phyloP scores from a whole-genome alignment of 92 coral and sea anemone genomes.

The Montipora capitata region DNA sequence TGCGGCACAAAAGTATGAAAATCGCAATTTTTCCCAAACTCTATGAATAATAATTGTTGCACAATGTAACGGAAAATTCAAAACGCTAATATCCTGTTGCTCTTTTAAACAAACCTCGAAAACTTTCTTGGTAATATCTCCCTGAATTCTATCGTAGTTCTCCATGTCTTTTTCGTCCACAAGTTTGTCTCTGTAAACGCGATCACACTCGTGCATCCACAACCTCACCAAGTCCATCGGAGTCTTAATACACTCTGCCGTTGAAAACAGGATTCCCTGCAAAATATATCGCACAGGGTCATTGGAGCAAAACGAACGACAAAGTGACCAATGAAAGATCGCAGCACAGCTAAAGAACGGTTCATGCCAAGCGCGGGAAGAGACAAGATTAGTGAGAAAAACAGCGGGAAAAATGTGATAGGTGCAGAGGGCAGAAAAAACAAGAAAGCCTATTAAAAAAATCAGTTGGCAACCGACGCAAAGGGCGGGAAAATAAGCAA shows the following conservation, averaged over 20 bases:
- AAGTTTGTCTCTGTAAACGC: conserved; percentile 97
- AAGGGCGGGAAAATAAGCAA: background rate
- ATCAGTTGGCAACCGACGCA: background rate
- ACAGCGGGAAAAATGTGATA: background rate
- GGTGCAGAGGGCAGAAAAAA: background rate
- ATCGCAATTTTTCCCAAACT: too few species aligned
- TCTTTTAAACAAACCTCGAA: conserved; percentile 84
- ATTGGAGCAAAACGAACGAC: background rate
- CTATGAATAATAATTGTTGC: too few species aligned
- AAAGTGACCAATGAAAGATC: background rate
- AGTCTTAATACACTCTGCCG: conserved; percentile 90
- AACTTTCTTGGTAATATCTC: conserved; percentile 90
- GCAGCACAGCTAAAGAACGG: background rate
- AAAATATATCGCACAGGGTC: background rate
- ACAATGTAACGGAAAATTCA: too few species aligned
- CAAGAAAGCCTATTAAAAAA: too few species aligned
- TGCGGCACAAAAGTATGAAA: too few species aligned
- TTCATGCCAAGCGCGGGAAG: background rate
- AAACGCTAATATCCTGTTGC: too few species aligned
- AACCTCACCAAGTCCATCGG: conserved; percentile 97
- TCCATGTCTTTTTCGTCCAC: conserved; percentile 96
- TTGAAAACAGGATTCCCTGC: conserved; percentile 93
- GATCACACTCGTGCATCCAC: conserved; percentile 99
- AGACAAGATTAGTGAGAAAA: background rate
- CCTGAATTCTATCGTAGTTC: conserved; percentile 90